phyloP scores from a whole-genome alignment of 2,113 vertebrate species.

The Oriolus oriolus region DNA sequence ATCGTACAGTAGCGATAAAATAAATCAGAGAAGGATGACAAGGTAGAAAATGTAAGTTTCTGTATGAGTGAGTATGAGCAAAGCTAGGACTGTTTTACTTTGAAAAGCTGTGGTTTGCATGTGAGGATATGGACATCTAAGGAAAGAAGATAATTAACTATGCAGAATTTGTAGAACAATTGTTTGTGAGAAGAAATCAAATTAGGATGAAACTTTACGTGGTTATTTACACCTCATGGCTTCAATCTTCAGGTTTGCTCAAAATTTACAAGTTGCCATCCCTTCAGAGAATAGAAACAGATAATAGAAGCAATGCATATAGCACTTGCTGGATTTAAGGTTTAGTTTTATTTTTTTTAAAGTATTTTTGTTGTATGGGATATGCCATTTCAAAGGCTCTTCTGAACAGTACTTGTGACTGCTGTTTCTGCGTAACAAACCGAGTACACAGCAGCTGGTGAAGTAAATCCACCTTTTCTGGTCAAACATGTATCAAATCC shows the following conservation, averaged over 20 bases:
- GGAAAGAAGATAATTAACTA: neutral
- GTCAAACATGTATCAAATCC: neutral
- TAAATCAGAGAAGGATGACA: neutral
- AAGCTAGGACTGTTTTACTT: neutral
- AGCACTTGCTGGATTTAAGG: neutral
- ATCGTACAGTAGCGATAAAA: neutral
- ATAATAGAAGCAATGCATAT: neutral
- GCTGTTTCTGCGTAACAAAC: neutral
- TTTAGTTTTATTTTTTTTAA: neutral
- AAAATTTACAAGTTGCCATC: neutral
- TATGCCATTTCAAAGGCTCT: neutral
- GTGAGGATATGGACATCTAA: neutral
- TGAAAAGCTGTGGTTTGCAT: neutral
- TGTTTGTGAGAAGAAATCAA: neutral
- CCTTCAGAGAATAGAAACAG: neutral
- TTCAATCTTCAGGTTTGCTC: neutral
- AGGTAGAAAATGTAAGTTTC: neutral
- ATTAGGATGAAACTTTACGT: neutral
- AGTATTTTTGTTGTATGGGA: neutral
- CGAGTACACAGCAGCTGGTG: neutral
- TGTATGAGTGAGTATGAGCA: neutral
- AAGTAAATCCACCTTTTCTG: neutral
- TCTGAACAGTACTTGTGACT: neutral
- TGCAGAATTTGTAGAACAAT: neutral
- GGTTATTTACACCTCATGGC: neutral